Conservation (phyloP, 2,797 vertebrate genomes). For the Mormyrus proboscirostris region DNA sequence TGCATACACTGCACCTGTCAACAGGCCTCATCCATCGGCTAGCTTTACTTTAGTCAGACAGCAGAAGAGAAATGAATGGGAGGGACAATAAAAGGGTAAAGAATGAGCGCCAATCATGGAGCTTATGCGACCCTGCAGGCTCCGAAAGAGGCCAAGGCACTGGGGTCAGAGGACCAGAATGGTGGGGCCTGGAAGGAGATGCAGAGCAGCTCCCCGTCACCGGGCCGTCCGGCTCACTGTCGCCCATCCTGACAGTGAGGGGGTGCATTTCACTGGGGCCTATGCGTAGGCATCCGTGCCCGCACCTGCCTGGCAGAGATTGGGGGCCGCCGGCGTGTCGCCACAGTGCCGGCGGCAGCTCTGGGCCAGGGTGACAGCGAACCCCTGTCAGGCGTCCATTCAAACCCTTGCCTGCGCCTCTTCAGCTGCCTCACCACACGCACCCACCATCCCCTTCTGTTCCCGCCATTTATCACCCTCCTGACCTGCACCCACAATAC, state of each 20-base stretch:
- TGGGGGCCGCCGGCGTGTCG: neutral
- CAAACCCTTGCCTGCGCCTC: neutral
- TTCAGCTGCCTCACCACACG: neutral
- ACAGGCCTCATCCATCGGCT: constrained; percentile 27
- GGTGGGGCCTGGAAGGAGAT: constrained; percentile 44
- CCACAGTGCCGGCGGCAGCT: neutral
- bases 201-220: neutral
- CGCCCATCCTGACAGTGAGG: neutral
- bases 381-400: constrained; percentile 6
- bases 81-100: constrained; percentile 34
- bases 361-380: neutral
- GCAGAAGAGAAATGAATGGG: constrained; percentile 33
- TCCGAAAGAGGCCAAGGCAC: constrained; percentile 26
- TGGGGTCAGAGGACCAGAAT: constrained; percentile 44
- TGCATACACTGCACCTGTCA: constrained; percentile 38
- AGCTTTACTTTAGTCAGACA: constrained; percentile 26
- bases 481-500: neutral
- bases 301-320: constrained; percentile 26
- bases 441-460: neutral
- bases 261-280: neutral
- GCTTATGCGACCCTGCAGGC: constrained; percentile 36
- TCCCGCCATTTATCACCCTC: neutral
- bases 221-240: neutral
- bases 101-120: constrained; percentile 45
- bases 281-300: neutral